Percentiles rank a stretch among this genome's conserved stretches.
Evolutionary conservation across 2,113 vertebrate genomes (phyloP).

Genomic region (Pontoporia blainvillei): DNA sequence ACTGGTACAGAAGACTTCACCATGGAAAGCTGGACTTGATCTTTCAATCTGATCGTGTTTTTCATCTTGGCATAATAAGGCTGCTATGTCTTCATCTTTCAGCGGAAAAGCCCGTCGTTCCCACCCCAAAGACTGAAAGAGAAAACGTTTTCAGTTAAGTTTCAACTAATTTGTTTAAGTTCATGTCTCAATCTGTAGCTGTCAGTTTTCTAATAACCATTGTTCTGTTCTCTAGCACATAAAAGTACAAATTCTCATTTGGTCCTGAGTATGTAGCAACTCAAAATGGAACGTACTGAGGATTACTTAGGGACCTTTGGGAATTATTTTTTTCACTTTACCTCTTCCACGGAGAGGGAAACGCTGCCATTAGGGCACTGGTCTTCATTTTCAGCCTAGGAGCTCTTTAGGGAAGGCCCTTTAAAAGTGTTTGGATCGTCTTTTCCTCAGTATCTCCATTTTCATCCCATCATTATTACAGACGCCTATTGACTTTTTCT

Average conservation of each 20-base stretch:
- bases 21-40: slow-evolving; percentile 60
- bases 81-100: slow-evolving; percentile 77
- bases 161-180: slow-evolving; percentile 56
- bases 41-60: slow-evolving; percentile 60
- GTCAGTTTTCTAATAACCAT: slow-evolving; percentile 4
- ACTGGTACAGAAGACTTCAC: slow-evolving; percentile 57
- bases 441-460: not conserved
- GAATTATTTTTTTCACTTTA: not conserved
- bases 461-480: not conserved
- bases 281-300: not conserved
- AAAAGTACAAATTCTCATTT: slow-evolving; percentile 19
- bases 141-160: slow-evolving; percentile 64
- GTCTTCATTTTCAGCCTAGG: not conserved
- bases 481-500: not conserved
- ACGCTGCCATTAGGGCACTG: not conserved
- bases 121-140: slow-evolving; percentile 83
- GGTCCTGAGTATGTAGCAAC: not conserved
- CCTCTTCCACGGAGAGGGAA: not conserved
- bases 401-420: not conserved
- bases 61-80: slow-evolving; percentile 77
- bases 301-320: not conserved
- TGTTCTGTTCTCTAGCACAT: slow-evolving; percentile 43
- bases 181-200: slow-evolving; percentile 30
- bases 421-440: not conserved
- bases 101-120: slow-evolving; percentile 83